These are phyloP conservation scores for Microcebus jonahi DNA, from an alignment of 2,113 vertebrate genomes.

Conservation along the genomic window DNA sequence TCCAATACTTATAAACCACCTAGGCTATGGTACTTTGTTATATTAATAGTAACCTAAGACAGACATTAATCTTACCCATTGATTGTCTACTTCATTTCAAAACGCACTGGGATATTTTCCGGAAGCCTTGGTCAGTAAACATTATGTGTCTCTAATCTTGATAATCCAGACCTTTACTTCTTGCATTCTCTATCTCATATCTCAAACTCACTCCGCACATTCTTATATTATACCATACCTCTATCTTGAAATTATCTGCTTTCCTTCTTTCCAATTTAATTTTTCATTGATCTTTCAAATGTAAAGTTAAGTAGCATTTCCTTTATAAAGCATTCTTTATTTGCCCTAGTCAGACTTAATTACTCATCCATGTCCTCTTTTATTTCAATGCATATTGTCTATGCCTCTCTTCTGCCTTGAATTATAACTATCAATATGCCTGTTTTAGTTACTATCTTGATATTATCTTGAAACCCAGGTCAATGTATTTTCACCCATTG, in stretches of 20 bases:
- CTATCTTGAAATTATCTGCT: not conserved
- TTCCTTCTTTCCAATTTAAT: not conserved
- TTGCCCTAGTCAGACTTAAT: not conserved
- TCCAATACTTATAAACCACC: not conserved
- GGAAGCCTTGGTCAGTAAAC: not conserved
- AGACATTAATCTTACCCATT: not conserved
- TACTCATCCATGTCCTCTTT: not conserved
- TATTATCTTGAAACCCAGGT: not conserved
- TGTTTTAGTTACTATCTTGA: not conserved
- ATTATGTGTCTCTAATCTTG: not conserved
- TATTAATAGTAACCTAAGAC: not conserved
- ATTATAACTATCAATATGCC: not conserved
- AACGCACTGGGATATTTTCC: not conserved
- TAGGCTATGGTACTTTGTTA: not conserved
- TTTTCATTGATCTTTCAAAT: not conserved
- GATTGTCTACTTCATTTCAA: not conserved
- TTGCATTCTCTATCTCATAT: not conserved
- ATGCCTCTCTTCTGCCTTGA: not conserved
- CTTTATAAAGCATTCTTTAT: not conserved
- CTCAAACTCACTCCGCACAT: not conserved
- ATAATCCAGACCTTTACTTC: not conserved
- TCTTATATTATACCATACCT: not conserved
- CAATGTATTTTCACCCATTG: not conserved
- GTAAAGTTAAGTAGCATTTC: not conserved
- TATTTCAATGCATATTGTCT: not conserved